A percentile compares a stretch with the other conserved stretches of the same genome.
phyloP scores from a whole-genome alignment of 30 jellyfish, hydroid and myxozoan species.

The Clytia hemisphaerica region DNA sequence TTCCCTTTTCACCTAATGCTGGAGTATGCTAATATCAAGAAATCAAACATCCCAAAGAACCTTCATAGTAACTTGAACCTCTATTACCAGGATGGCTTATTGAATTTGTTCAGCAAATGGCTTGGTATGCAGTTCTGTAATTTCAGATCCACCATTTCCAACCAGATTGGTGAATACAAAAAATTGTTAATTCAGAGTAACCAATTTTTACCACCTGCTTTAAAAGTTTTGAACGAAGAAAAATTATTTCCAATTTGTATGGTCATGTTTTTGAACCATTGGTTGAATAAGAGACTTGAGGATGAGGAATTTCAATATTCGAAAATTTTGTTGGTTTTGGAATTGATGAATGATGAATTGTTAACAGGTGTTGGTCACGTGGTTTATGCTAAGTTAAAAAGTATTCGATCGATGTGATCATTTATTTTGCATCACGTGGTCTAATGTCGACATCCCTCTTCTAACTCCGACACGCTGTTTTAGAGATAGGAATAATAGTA shows the following conservation, averaged over 20 bases:
- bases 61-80: background rate
- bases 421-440: too few relatives aligned
- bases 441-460: too few relatives aligned
- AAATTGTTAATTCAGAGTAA: background rate
- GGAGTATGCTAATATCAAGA: background rate
- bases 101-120: slow-evolving; percentile 7
- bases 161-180: background rate
- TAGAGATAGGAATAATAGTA: too few relatives aligned
- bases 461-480: too few relatives aligned
- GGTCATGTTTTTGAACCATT: background rate
- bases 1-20: slow-evolving; percentile 1
- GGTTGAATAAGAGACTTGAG: background rate
- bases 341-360: background rate
- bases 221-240: background rate
- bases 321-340: background rate
- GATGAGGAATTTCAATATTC: slow-evolving; percentile 1
- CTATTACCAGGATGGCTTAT: background rate
- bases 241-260: background rate
- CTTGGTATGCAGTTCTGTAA: background rate
- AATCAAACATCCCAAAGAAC: background rate
- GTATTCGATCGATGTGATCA: background rate
- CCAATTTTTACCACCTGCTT: background rate
- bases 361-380: slow-evolving; percentile 12
- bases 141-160: background rate
- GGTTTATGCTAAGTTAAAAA: slow-evolving; percentile 2